Conservation (phyloP, 2,113 vertebrate species). For the Terrapene triunguis region DNA sequence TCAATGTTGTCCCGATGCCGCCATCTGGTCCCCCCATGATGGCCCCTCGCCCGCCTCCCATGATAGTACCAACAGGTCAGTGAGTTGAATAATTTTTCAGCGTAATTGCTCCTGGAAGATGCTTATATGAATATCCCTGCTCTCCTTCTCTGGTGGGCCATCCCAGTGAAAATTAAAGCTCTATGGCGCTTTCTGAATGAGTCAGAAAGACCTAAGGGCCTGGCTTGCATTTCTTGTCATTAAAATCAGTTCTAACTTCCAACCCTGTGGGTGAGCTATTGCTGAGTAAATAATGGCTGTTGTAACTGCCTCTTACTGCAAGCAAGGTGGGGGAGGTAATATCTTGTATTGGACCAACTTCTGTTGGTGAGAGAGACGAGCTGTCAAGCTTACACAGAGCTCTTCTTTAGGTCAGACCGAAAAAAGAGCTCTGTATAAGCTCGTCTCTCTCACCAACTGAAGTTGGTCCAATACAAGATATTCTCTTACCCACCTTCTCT, state of each 20-base stretch:
- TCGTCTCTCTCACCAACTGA: not conserved
- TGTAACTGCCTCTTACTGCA: not conserved
- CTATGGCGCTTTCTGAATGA: accelerated
- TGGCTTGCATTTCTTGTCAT: not conserved
- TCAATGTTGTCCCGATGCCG: slow-evolving; percentile 97
- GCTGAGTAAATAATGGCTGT: not conserved
- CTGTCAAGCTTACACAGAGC: too few relatives aligned
- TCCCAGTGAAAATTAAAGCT: not conserved
- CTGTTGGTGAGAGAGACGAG: too few relatives aligned
- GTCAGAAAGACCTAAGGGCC: not conserved
- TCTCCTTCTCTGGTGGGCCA: not conserved
- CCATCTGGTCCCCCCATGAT: slow-evolving; percentile 91
- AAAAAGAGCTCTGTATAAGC: not conserved
- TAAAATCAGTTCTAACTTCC: not conserved
- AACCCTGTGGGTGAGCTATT: not conserved
- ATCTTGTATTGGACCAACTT: too few relatives aligned
- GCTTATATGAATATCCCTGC: not conserved
- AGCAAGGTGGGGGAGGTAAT: too few relatives aligned
- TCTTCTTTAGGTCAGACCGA: too few relatives aligned
- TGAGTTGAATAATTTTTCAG: not conserved
- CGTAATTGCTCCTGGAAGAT: not conserved
- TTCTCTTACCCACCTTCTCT: not conserved
- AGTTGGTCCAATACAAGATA: not conserved
- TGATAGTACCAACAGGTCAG: slow-evolving; percentile 95
- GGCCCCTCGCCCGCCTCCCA: slow-evolving; percentile 94